A percentile compares a stretch with the other conserved stretches of the same genome.
Conservation (phyloP, 2,888 invertebrate species). For the Melanostoma mellinum region DNA sequence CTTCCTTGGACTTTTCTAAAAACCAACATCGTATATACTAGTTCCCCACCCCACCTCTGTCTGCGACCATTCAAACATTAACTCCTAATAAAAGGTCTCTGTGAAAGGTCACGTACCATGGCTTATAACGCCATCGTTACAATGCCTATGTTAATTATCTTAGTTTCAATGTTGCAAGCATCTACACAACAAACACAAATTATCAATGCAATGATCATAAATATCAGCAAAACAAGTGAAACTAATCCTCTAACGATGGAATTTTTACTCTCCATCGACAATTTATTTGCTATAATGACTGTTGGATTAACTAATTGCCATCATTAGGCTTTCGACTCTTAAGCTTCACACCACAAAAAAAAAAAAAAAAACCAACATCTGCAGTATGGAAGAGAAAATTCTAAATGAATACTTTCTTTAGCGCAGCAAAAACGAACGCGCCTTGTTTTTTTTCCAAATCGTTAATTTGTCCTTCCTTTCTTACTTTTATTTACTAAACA, state of each 20-base stretch:
- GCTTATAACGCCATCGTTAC: slow-evolving; percentile 8
- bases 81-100: too few species aligned
- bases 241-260: background rate
- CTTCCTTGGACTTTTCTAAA: too few species aligned
- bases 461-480: slow-evolving; percentile 47
- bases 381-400: slow-evolving; percentile 1
- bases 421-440: slow-evolving; percentile 30
- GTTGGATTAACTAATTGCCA: slow-evolving; percentile 61
- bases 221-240: slow-evolving; percentile 13
- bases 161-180: slow-evolving; percentile 16
- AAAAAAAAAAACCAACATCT: background rate
- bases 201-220: slow-evolving; percentile 27
- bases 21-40: too few species aligned
- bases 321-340: slow-evolving; percentile 37
- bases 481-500: background rate
- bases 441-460: slow-evolving; percentile 44
- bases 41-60: too few species aligned
- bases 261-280: slow-evolving; percentile 11
- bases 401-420: slow-evolving; percentile 48
- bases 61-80: too few species aligned
- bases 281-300: slow-evolving; percentile 51
- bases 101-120: slow-evolving; percentile 17
- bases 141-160: slow-evolving; percentile 8
- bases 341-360: slow-evolving; percentile 10
- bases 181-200: background rate